phyloP scores from a whole-genome alignment of 2,888 invertebrate species.

The Girardia tigrina region DNA sequence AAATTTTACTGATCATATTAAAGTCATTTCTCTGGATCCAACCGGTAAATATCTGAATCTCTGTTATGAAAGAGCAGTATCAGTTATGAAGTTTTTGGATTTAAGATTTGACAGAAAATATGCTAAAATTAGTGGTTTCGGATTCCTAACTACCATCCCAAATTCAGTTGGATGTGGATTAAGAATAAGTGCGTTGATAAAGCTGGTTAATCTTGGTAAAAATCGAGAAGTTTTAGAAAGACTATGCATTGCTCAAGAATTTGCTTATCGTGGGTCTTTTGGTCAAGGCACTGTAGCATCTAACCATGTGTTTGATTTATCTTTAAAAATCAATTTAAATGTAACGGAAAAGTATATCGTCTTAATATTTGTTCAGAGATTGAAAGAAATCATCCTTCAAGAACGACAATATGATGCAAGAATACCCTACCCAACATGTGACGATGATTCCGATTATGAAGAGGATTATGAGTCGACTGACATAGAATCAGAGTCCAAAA shows the following conservation, averaged over 20 bases:
- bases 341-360: neutral
- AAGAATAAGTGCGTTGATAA: slow-evolving; percentile 8
- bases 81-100: neutral
- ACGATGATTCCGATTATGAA: neutral
- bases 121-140: neutral
- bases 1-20: slow-evolving; percentile 20
- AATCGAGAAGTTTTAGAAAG: neutral
- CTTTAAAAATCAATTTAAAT: neutral
- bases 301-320: neutral
- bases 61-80: neutral
- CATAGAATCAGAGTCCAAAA: too few relatives aligned
- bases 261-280: neutral
- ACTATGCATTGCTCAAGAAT: neutral
- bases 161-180: slow-evolving; percentile 9
- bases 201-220: neutral
- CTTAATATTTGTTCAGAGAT: neutral
- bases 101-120: neutral
- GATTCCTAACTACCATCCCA: neutral
- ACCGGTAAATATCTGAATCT: slow-evolving; percentile 4
- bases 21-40: neutral
- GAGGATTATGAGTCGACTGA: neutral
- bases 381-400: neutral
- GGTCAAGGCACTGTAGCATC: neutral
- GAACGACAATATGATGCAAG: slow-evolving; percentile 3
- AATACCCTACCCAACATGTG: neutral